phyloP scores from a whole-genome alignment of 2,888 invertebrate species.

The Pristionchus mayeri region DNA sequence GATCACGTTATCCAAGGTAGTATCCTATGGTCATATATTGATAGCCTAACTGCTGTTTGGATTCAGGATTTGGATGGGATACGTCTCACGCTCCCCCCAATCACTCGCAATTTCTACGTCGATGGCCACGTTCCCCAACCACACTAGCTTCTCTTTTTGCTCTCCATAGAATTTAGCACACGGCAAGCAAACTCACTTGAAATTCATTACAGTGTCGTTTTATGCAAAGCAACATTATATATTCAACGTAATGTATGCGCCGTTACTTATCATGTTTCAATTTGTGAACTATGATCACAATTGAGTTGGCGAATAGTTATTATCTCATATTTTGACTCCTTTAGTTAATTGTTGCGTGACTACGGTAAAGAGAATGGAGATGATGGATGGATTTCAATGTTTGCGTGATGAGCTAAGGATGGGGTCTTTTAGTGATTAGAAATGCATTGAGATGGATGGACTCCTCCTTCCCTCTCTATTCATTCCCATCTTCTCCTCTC shows the following conservation, averaged over 20 bases:
- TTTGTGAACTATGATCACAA: no score
- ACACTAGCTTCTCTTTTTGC: no score
- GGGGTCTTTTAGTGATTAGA: constrained; percentile 15
- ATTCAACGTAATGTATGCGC: no score
- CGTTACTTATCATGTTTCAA: no score
- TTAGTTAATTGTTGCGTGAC: no score
- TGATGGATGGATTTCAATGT: constrained; percentile 28
- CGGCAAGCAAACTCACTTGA: no score
- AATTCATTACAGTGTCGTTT: no score
- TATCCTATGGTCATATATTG: constrained; percentile 77
- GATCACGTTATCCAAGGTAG: constrained; percentile 83
- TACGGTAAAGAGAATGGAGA: constrained; percentile 12
- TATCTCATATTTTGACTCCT: constrained; percentile 38
- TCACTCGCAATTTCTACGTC: constrained; percentile 95
- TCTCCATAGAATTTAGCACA: neutral
- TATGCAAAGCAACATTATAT: no score
- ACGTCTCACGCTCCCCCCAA: constrained; percentile 86
- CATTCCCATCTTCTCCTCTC: neutral
- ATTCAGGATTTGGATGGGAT: constrained; percentile 86
- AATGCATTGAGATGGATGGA: constrained; percentile 37
- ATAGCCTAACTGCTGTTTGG: neutral
- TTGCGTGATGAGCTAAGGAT: constrained; percentile 5
- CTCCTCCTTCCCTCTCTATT: constrained; percentile 29
- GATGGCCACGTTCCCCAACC: constrained; percentile 96
- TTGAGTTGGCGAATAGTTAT: no score